phyloP scores from a whole-genome alignment of 2,797 vertebrate genomes.

The Okamejei kenojei region DNA sequence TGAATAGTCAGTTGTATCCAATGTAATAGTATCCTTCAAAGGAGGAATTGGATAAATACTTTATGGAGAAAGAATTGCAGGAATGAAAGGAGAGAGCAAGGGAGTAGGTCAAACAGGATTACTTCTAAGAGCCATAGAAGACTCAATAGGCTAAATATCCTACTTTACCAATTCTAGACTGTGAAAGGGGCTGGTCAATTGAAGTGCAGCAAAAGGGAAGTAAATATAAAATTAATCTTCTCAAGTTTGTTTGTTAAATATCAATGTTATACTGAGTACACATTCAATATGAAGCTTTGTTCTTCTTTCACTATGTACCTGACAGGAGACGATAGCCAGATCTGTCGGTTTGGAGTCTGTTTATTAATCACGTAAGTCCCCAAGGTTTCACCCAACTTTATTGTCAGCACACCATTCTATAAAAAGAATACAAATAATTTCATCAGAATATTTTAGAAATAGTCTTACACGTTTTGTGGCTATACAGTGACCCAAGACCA shows the following conservation, averaged over 20 bases:
- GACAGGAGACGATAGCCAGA: constrained; percentile 89
- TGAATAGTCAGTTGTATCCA: no score
- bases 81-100: no score
- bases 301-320: constrained; percentile 59
- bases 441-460: neutral
- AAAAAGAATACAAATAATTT: neutral
- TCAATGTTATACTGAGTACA: neutral
- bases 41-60: no score
- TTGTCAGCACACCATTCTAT: constrained; percentile 81
- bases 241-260: neutral
- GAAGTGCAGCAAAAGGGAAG: neutral
- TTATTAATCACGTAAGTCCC: constrained; percentile 96
- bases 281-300: neutral
- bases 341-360: constrained; percentile 89
- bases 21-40: no score
- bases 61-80: no score
- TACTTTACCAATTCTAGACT: no score
- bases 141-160: no score
- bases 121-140: no score
- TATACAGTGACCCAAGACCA: neutral
- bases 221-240: neutral
- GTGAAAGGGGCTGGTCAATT: neutral
- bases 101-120: no score
- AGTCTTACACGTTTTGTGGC: neutral
- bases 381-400: constrained; percentile 71